Conservation (phyloP, 2,888 invertebrate species). For the Amphipoea lucens region DNA sequence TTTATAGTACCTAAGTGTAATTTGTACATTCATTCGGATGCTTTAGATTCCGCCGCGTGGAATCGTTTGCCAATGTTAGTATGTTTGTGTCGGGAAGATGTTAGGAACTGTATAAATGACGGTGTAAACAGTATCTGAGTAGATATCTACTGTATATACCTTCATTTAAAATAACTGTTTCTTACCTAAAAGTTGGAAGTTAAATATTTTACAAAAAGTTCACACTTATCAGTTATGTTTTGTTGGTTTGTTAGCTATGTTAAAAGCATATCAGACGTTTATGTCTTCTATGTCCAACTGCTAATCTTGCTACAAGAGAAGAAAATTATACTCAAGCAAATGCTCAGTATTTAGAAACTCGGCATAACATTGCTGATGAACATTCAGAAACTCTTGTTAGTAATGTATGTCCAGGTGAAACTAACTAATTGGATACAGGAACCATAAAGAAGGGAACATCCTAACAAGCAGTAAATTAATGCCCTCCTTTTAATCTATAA, state of each 20-base stretch:
- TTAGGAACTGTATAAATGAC: slow-evolving; percentile 15
- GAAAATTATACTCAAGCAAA: not conserved
- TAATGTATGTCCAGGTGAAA: slow-evolving; percentile 1
- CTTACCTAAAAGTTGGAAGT: not conserved
- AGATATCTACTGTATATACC: not conserved
- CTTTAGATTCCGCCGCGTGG: slow-evolving; percentile 51
- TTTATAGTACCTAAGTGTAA: slow-evolving; percentile 62
- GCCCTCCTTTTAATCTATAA: slow-evolving; percentile 36
- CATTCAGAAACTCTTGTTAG: not conserved
- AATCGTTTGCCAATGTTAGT: slow-evolving; percentile 44
- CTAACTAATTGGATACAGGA: slow-evolving; percentile 8
- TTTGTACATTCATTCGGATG: slow-evolving; percentile 59
- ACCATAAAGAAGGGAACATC: not conserved
- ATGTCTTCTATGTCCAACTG: not conserved
- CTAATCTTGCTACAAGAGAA: not conserved
- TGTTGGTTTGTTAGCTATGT: not conserved
- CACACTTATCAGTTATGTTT: not conserved
- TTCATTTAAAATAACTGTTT: not conserved
- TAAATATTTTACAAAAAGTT: not conserved
- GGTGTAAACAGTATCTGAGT: not conserved
- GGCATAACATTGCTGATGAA: no score
- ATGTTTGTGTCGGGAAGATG: slow-evolving; percentile 36
- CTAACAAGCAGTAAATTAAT: slow-evolving; percentile 11
- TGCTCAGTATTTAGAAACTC: not conserved
- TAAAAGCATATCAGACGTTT: not conserved